Conservation (phyloP, 2,888 invertebrate species). For the Aphodius sticticus region DNA sequence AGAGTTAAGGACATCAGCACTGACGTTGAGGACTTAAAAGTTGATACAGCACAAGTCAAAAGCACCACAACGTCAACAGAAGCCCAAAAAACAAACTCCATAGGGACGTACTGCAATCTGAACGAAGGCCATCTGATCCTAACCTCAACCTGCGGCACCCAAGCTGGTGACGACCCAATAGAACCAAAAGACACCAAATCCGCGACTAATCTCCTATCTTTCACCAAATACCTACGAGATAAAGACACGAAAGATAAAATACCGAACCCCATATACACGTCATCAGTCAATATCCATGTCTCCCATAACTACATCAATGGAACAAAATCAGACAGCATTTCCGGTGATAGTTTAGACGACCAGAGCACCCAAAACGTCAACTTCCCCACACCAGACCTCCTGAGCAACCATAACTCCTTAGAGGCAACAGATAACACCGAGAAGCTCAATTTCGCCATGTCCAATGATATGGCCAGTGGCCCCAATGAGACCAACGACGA, state of each 20-base stretch:
- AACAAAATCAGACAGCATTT: conserved; percentile 51
- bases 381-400: conserved; percentile 65
- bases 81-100: conserved; percentile 59
- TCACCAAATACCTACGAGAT: conserved; percentile 56
- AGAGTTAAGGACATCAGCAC: conserved; percentile 67
- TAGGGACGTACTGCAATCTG: conserved; percentile 61
- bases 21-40: conserved; percentile 65
- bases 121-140: conserved; percentile 48
- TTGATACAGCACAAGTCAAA: conserved; percentile 57
- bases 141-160: conserved; percentile 41
- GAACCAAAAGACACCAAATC: conserved; percentile 54
- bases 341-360: conserved; percentile 63
- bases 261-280: conserved; percentile 58
- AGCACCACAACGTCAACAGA: conserved; percentile 57
- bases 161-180: conserved; percentile 34
- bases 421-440: conserved; percentile 47
- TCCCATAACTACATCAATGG: conserved; percentile 63
- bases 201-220: conserved; percentile 53
- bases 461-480: conserved; percentile 22
- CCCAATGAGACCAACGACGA: conserved; percentile 26
- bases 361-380: conserved; percentile 48
- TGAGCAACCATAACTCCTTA: conserved; percentile 66
- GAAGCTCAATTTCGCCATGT: conserved; percentile 24
- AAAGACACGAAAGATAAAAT: conserved; percentile 36
- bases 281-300: conserved; percentile 68